Evolutionary conservation across 2,888 invertebrate genomes (phyloP).

Genomic region (Drosophila colorata): DNA sequence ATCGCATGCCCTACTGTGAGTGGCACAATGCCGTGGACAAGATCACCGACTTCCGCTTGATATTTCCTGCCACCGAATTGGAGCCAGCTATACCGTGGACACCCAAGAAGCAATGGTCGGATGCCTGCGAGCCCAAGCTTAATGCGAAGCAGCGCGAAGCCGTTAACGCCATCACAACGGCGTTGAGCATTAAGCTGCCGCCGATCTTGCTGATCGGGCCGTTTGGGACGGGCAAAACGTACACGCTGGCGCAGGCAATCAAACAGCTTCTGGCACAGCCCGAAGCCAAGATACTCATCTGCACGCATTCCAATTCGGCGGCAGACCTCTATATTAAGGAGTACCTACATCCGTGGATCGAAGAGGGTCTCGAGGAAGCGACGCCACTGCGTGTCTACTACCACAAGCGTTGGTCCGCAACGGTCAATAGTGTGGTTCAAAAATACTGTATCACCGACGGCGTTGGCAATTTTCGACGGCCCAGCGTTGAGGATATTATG

Average conservation of each 20-base stretch:
- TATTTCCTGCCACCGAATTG: slow-evolving; percentile 89
- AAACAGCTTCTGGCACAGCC: slow-evolving; percentile 89
- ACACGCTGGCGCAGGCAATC: slow-evolving; percentile 91
- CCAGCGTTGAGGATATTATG: slow-evolving; percentile 90
- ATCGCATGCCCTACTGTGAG: slow-evolving; percentile 92
- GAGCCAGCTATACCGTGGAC: slow-evolving; percentile 90
- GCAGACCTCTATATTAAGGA: slow-evolving; percentile 94
- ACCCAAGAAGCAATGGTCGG: slow-evolving; percentile 89
- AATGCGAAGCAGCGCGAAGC: slow-evolving; percentile 93
- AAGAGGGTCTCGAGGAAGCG: slow-evolving; percentile 88
- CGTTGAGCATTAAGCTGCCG: slow-evolving; percentile 87
- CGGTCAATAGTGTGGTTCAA: slow-evolving; percentile 90
- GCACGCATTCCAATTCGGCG: slow-evolving; percentile 95
- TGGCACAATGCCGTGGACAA: slow-evolving; percentile 94
- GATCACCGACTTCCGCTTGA: slow-evolving; percentile 89
- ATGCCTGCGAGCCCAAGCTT: slow-evolving; percentile 87
- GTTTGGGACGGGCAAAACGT: slow-evolving; percentile 95
- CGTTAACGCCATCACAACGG: slow-evolving; percentile 90
- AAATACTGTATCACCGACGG: slow-evolving; percentile 91
- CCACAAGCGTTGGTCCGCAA: slow-evolving; percentile 91
- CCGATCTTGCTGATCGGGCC: slow-evolving; percentile 92
- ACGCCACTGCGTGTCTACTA: slow-evolving; percentile 92
- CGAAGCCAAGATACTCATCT: slow-evolving; percentile 90
- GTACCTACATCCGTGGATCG: slow-evolving; percentile 92
- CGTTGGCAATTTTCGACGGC: slow-evolving; percentile 88